These are phyloP conservation scores for Anguilla japonica DNA, from an alignment of 2,113 vertebrate genomes.

Conservation along the genomic window DNA sequence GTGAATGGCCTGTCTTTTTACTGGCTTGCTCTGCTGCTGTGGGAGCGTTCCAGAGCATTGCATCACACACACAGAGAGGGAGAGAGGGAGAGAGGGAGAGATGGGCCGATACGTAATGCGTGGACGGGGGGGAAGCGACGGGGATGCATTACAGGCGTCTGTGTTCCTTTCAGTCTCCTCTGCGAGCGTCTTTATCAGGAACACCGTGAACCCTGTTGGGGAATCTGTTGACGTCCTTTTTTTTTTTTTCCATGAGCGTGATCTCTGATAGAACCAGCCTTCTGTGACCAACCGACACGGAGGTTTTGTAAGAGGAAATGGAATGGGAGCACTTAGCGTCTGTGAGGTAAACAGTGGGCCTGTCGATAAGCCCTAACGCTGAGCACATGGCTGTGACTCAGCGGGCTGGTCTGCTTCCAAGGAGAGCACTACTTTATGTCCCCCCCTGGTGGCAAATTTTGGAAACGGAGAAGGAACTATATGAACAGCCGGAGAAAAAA, in stretches of 20 bases:
- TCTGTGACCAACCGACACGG: background rate
- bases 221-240: background rate
- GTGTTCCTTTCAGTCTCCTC: background rate
- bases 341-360: slow-evolving; percentile 50
- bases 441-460: slow-evolving; percentile 51
- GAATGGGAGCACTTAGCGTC: slow-evolving; percentile 37
- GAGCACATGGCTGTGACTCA: slow-evolving; percentile 63
- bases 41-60: background rate
- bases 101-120: background rate
- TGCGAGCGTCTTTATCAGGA: background rate
- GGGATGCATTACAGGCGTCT: background rate
- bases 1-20: no score
- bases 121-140: background rate
- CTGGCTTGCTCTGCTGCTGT: no score
- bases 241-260: background rate
- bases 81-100: background rate
- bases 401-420: background rate
- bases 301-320: background rate
- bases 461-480: background rate
- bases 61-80: background rate
- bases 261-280: background rate
- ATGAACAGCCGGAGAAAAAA: no score
- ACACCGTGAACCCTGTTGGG: background rate
- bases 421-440: slow-evolving; percentile 30
- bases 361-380: slow-evolving; percentile 47